phyloP scores from a whole-genome alignment of 2,797 vertebrate genomes.

The Enoplosus armatus region DNA sequence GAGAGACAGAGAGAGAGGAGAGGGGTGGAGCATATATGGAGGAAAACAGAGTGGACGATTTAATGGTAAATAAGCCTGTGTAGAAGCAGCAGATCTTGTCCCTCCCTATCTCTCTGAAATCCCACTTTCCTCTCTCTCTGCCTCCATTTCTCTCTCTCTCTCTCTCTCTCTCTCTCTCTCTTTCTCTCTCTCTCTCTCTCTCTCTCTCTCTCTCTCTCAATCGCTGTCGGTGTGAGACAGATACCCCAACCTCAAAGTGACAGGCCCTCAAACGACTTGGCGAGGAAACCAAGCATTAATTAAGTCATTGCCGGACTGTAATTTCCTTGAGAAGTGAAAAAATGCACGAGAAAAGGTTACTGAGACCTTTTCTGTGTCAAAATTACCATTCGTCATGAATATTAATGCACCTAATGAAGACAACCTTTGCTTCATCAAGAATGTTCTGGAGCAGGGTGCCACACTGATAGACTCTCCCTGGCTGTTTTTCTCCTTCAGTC shows the following conservation, averaged over 20 bases:
- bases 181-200: slow-evolving; percentile 60
- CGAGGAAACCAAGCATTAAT: slow-evolving; percentile 97
- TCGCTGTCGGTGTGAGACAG: slow-evolving; percentile 91
- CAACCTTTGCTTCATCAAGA: slow-evolving; percentile 99
- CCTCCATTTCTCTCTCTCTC: slow-evolving; percentile 64
- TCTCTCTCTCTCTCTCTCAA: slow-evolving; percentile 85
- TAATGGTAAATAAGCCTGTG: slow-evolving; percentile 76
- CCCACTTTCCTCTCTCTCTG: slow-evolving; percentile 65
- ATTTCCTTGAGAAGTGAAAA: slow-evolving; percentile 99
- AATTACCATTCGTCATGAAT: slow-evolving; percentile 99
- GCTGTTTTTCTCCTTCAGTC: slow-evolving; percentile 85
- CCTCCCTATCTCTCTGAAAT: slow-evolving; percentile 79
- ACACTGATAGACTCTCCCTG: slow-evolving; percentile 92
- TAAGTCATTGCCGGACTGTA: slow-evolving; percentile 99
- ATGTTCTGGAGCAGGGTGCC: slow-evolving; percentile 99
- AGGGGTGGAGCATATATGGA: slow-evolving; percentile 55
- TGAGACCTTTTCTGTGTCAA: slow-evolving; percentile 99
- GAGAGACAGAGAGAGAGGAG: slow-evolving; percentile 22
- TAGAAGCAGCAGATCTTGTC: slow-evolving; percentile 69
- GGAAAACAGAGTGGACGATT: slow-evolving; percentile 61
- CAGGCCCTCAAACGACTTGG: slow-evolving; percentile 93
- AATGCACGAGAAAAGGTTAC: slow-evolving; percentile 99
- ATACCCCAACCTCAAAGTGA: slow-evolving; percentile 94
- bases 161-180: slow-evolving; percentile 77
- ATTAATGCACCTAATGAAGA: slow-evolving; percentile 99